Evolutionary conservation across 1,140 invertebrate genomes (phyloP), one percentile per base, ranked within the genome.

Genomic region (Procambarus virginalis): DNA sequence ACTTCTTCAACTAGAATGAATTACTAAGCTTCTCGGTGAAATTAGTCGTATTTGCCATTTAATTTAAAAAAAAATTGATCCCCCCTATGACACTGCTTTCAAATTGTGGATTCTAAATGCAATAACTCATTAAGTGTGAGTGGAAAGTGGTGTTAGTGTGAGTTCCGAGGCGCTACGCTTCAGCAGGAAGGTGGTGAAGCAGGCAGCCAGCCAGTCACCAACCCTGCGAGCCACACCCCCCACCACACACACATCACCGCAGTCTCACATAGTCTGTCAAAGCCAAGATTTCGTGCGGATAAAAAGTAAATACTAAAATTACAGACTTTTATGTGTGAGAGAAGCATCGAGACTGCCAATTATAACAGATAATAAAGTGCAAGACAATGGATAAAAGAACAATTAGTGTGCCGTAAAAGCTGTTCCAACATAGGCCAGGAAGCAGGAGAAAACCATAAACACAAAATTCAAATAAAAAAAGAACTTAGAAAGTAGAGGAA

Each of bases 311-410:
- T 17, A n/a, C 6, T 5, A 73, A 34, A 34, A 34, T 73, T 8
- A 34, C 2, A 73, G 64, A 68, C 20, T 68, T 68, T 34, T 73
- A 73, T 2, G 68, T 34, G 68, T 20, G 22, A 73, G 22, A 22
- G 22, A 73, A 73, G 68, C n/a, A 73, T 10, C 68, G 68, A 14
- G n/a, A 22, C 68, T 73, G 68, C 3, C 22, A 34, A 73, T 73
- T 34, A 34, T 34, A 73, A 73, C 68, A 22, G 68, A 73, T 22
- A 73, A 34, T 45, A 22, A 73, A 34, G 68, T 8, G 20, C 68
- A 73, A 73, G 20, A 73, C 22, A 73, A 34, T 73, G n/a, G n/a
- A 73, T 34, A 73, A 73, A 73, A 22, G 68, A 73, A 73, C 68
- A 73, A 73, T 20, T n/a, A 73, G n/a, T 34, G n/a, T 73, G 68